phyloP scores from a whole-genome alignment of 2,113 vertebrate species.

The Trachemys scripta region DNA sequence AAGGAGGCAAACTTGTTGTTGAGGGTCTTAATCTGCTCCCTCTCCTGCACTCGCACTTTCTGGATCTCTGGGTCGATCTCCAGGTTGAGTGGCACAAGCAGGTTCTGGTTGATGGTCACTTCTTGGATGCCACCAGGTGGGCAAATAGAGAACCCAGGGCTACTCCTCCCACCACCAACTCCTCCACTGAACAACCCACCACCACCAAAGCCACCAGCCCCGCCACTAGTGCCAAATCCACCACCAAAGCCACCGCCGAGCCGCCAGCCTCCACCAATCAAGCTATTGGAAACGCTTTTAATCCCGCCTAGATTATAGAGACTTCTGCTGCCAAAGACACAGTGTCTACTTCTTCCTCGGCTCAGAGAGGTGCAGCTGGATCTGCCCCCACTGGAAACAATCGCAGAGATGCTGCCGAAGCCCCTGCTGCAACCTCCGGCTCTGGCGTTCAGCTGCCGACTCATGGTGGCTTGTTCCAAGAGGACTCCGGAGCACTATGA shows the following conservation, averaged over 20 bases:
- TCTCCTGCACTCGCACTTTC: constrained; percentile 76
- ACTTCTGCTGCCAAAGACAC: constrained; percentile 78
- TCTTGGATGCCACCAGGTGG: constrained; percentile 80
- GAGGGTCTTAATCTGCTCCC: constrained; percentile 83
- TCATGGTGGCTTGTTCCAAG: constrained; percentile 56
- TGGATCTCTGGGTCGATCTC: constrained; percentile 84
- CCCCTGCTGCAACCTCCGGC: constrained; percentile 34
- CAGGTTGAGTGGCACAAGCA: constrained; percentile 79
- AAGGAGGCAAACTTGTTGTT: constrained; percentile 85
- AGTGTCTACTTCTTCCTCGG: neutral
- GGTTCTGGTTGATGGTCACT: constrained; percentile 84
- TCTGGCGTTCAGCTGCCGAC: constrained; percentile 57
- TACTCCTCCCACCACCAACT: constrained; percentile 15
- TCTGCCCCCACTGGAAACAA: constrained; percentile 43
- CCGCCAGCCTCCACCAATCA: constrained; percentile 32
- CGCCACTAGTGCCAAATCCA: too few species aligned
- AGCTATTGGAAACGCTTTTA: constrained; percentile 62
- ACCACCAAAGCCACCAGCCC: too few species aligned
- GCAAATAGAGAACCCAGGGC: constrained; percentile 63
- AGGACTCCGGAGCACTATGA: accelerated
- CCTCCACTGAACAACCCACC: neutral
- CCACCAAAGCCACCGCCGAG: neutral
- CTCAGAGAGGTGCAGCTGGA: constrained; percentile 9
- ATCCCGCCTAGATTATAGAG: constrained; percentile 72
- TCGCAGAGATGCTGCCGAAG: constrained; percentile 77